phyloP scores from a whole-genome alignment of 2,797 vertebrate genomes.

The Chromis chromis region DNA sequence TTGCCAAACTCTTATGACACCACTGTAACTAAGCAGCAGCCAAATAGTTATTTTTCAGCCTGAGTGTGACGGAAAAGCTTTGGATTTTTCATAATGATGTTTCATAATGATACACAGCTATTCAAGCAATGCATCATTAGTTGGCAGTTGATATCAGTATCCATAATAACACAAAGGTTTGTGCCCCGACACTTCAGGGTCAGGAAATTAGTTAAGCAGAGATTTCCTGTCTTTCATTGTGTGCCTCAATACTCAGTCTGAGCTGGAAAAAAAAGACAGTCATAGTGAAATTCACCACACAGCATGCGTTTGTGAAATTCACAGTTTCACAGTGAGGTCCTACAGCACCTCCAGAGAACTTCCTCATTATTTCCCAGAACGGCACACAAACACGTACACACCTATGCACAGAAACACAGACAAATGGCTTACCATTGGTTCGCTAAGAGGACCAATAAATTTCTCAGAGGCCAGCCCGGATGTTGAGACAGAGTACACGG shows the following conservation, averaged over 20 bases:
- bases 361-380: slow-evolving; percentile 12
- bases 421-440: slow-evolving; percentile 87
- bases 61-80: background rate
- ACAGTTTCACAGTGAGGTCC: background rate
- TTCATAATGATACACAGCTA: background rate
- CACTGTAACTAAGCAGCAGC: background rate
- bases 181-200: background rate
- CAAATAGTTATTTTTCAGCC: background rate
- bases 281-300: background rate
- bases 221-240: slow-evolving; percentile 32
- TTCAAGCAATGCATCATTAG: background rate
- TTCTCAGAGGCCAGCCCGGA: slow-evolving; percentile 97
- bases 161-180: background rate
- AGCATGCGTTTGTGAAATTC: background rate
- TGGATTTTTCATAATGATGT: background rate
- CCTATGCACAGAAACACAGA: background rate
- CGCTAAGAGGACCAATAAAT: slow-evolving; percentile 91
- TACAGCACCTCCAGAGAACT: slow-evolving; percentile 6
- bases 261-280: slow-evolving; percentile 4
- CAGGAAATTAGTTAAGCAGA: slow-evolving; percentile 40
- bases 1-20: background rate
- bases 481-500: slow-evolving; percentile 94
- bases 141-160: background rate
- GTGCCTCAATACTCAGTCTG: background rate
- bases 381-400: slow-evolving; percentile 12